phyloP scores from a whole-genome alignment of 2,797 vertebrate genomes.

The Esox masquinongy region DNA sequence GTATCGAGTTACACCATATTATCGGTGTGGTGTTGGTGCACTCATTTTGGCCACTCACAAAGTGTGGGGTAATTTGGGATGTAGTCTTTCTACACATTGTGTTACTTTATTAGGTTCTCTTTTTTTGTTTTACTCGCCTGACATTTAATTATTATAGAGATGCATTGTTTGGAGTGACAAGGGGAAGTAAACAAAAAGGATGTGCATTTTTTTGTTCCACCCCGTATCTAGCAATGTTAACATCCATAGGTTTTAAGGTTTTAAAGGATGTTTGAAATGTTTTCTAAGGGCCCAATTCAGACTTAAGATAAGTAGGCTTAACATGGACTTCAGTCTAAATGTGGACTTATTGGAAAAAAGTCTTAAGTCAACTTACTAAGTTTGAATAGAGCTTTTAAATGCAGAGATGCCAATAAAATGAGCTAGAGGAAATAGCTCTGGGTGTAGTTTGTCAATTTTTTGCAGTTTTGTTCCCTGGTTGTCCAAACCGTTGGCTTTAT shows the following conservation, averaged over 20 bases:
- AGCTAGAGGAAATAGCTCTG: too few species aligned
- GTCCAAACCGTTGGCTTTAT: too few species aligned
- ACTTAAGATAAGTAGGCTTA: too few species aligned
- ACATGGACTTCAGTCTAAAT: too few species aligned
- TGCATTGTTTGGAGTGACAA: slow-evolving; percentile 36
- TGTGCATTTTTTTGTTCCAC: not conserved
- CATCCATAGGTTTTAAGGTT: slow-evolving; percentile 62
- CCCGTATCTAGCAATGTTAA: slow-evolving; percentile 45
- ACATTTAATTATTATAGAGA: slow-evolving; percentile 41
- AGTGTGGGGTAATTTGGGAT: not conserved
- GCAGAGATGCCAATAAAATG: slow-evolving; percentile 33
- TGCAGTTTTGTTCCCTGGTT: too few species aligned
- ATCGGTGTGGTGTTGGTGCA: too few species aligned
- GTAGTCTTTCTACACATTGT: slow-evolving; percentile 6
- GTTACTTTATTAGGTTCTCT: slow-evolving; percentile 44
- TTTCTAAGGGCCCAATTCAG: slow-evolving; percentile 51
- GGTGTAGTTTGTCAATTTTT: not conserved
- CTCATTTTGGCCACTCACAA: not conserved
- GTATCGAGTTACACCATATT: not conserved
- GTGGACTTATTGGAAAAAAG: too few species aligned
- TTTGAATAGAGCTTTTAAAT: slow-evolving; percentile 36
- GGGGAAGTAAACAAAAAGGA: slow-evolving; percentile 19
- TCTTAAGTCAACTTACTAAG: too few species aligned
- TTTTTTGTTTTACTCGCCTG: slow-evolving; percentile 20
- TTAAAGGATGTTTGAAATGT: slow-evolving; percentile 67